Evolutionary conservation across 2,797 vertebrate species (phyloP), one percentile per base, ranked within the genome.

Genomic region (Discoglossus pictus): DNA sequence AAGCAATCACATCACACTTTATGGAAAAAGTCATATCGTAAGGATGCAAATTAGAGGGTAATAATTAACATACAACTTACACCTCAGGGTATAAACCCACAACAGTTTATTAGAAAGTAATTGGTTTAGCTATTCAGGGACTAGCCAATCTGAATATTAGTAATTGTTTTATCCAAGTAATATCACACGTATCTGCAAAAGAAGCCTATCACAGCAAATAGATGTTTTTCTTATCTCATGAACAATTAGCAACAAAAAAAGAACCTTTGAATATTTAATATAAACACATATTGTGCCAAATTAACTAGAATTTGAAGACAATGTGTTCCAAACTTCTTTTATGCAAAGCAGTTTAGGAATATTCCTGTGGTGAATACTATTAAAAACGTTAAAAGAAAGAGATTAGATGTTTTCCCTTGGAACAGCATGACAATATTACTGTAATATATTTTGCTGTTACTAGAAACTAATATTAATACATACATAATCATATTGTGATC

Each of bases 321-420:
- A 38, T 54, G 23, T 47, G 23, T 47, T 54, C 27, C 61, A 39
- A 21, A 46, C 36, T 34, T 34, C n/a, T 9, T 61, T 17, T 61
- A 20, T 23, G 15, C 1, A 17, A 44, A 54, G 21, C 59, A 16
- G 8, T 50, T 39, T 47, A 54, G 52, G 34, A 52, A 68, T 42
- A 24, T 43, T 39, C 65, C 55, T 61, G 65, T 23, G 40, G 65
- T 31, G 66, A 61, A 39, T 53, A 25, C 53, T 68, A 68, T 68
- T 68, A 54, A 68, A 61, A 61, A 44, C 20, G n/a, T 44, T 44
- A 16, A 53, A 60, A 68, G 47, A 53, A 68, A 25, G n/a, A 53
- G 61, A 61, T 59, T 66, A 27, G 25, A 51, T 61, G n/a, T 63
- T 68, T 61, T 61, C 20, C 44, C 48, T 27, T 7, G 31, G n/a